Conservation (phyloP, 2,797 vertebrate species). For the Pipistrellus nathusii region DNA sequence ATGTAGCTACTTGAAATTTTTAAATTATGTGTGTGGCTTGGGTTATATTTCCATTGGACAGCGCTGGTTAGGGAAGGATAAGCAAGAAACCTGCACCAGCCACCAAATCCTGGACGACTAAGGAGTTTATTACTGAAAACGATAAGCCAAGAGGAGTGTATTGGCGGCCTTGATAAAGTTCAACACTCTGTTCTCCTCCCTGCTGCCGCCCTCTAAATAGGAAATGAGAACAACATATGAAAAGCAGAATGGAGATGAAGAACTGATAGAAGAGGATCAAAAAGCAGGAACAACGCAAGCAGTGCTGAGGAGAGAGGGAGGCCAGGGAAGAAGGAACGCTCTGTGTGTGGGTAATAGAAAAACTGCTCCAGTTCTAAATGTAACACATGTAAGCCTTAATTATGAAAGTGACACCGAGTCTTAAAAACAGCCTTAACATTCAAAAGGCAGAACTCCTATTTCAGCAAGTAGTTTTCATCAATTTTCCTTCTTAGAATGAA, state of each 20-base stretch:
- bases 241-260: not conserved
- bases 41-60: not conserved
- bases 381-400: not conserved
- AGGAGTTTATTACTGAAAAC: not conserved
- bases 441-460: slow-evolving; percentile 29
- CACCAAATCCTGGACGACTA: not conserved
- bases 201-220: not conserved
- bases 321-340: not conserved
- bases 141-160: not conserved
- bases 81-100: not conserved
- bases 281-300: not conserved
- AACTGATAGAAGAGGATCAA: not conserved
- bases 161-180: not conserved
- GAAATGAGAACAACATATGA: not conserved
- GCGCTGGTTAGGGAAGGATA: not conserved
- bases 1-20: slow-evolving; percentile 22
- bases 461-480: not conserved
- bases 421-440: not conserved
- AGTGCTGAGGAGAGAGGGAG: not conserved
- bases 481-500: not conserved
- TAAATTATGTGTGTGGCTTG: not conserved
- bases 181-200: not conserved
- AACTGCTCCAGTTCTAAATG: not conserved
- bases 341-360: not conserved
- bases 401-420: not conserved